These are phyloP conservation scores for Perodicticus potto DNA, from an alignment of 2,797 vertebrate species.

Conservation along the genomic window DNA sequence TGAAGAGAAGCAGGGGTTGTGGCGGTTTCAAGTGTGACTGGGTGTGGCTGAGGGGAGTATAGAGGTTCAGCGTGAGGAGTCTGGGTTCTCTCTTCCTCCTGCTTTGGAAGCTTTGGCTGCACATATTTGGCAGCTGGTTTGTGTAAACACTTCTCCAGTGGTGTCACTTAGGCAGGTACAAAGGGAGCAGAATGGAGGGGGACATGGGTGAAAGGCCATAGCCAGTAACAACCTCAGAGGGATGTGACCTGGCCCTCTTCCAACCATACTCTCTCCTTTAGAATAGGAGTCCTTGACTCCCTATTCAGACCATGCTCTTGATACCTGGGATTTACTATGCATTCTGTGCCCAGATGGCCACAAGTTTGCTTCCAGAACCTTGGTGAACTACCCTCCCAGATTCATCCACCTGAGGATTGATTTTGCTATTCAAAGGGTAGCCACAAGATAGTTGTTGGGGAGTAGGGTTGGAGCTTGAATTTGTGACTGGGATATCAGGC, in stretches of 20 bases:
- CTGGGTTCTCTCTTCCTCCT: constrained; percentile 31
- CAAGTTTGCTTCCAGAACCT: constrained; percentile 8
- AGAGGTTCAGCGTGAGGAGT: neutral
- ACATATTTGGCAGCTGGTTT: constrained; percentile 60
- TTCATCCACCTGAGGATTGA: neutral
- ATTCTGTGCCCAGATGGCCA: neutral
- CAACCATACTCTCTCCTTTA: neutral
- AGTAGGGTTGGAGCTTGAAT: neutral
- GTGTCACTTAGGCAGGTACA: constrained; percentile 38
- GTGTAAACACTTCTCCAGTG: constrained; percentile 55
- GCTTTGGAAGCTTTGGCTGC: constrained; percentile 50
- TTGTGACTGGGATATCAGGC: neutral
- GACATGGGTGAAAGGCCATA: neutral
- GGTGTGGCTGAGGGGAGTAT: neutral
- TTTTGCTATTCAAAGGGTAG: neutral
- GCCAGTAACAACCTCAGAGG: neutral
- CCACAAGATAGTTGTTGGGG: neutral
- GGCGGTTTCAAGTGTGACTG: too few species aligned
- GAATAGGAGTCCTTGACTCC: constrained; percentile 7
- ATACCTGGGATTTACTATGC: neutral
- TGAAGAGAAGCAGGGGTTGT: neutral
- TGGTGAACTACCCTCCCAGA: neutral
- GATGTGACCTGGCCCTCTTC: neutral
- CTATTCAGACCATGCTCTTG: neutral
- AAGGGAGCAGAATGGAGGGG: constrained; percentile 32